These are phyloP conservation scores for Umimayanthus kanabou DNA, from an alignment of 92 coral and sea anemone species.

Conservation along the genomic window DNA sequence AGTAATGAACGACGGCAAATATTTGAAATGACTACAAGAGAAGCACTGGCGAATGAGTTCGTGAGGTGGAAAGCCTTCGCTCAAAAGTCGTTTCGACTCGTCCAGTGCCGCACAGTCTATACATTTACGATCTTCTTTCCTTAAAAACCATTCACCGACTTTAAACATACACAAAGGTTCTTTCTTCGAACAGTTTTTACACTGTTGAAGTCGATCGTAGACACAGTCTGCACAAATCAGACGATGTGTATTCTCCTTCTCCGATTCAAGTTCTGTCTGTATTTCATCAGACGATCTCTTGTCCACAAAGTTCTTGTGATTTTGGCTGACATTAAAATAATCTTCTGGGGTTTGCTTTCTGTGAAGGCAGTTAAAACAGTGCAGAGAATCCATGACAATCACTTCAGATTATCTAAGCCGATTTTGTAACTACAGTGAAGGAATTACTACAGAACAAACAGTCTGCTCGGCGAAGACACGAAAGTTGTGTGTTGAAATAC, in stretches of 20 bases:
- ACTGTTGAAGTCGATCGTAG: constrained; percentile 90
- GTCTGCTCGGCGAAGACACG: constrained; percentile 9
- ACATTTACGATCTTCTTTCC: constrained; percentile 76
- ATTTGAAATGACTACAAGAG: constrained; percentile 88
- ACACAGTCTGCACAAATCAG: constrained; percentile 95
- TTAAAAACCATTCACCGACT: constrained; percentile 91
- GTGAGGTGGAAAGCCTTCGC: constrained; percentile 73
- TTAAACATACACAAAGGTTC: constrained; percentile 94
- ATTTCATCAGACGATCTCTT: constrained; percentile 52
- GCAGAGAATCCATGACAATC: constrained; percentile 73
- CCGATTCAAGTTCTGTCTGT: constrained; percentile 48
- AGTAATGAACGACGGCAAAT: constrained; percentile 82
- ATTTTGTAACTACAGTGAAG: not conserved
- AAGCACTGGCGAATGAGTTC: constrained; percentile 90
- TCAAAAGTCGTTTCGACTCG: constrained; percentile 73
- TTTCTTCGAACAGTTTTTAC: constrained; percentile 73
- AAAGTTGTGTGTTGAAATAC: not conserved
- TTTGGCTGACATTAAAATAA: constrained; percentile 81
- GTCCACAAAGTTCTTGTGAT: constrained; percentile 60
- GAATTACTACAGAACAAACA: constrained; percentile 33
- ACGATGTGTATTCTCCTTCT: constrained; percentile 60
- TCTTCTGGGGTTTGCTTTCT: constrained; percentile 85
- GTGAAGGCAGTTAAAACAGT: constrained; percentile 93
- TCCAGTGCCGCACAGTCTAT: constrained; percentile 86
- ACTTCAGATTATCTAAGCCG: not conserved